Percentiles rank a stretch among this genome's conserved stretches.
Evolutionary conservation across 2,113 vertebrate genomes (phyloP).

Genomic region (Rhinolophus ferrumequinum): DNA sequence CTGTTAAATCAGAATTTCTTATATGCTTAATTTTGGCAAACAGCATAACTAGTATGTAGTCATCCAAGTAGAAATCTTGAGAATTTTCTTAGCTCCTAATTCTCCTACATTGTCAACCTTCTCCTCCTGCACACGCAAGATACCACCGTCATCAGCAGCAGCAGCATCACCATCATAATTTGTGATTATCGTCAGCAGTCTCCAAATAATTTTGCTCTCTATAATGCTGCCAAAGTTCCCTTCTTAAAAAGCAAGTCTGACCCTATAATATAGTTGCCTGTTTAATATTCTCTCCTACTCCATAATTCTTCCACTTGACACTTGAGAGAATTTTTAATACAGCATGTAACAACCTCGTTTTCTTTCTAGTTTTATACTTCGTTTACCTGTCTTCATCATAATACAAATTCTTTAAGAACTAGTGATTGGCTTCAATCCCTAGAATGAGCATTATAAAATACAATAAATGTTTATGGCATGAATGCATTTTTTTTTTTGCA

Average conservation of each 20-base stretch:
- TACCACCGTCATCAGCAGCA: not conserved
- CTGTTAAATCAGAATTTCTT: not conserved
- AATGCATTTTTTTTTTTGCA: not conserved
- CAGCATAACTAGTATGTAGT: not conserved
- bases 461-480: not conserved
- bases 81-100: not conserved
- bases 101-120: not conserved
- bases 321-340: slow-evolving; percentile 3
- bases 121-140: not conserved
- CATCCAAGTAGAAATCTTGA: not conserved
- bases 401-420: not conserved
- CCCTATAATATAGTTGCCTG: not conserved
- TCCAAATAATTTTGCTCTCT: not conserved
- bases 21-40: not conserved
- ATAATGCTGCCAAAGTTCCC: not conserved
- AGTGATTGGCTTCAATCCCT: not conserved
- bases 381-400: not conserved
- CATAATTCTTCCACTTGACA: slow-evolving; percentile 14
- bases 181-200: not conserved
- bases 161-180: no score
- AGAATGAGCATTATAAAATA: not conserved
- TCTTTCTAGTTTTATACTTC: slow-evolving; percentile 11
- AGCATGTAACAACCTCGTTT: not conserved
- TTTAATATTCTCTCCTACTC: not conserved
- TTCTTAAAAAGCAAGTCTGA: not conserved